Evolutionary conservation across 1,140 invertebrate genomes (phyloP).

Genomic region (Bombus superbus): DNA sequence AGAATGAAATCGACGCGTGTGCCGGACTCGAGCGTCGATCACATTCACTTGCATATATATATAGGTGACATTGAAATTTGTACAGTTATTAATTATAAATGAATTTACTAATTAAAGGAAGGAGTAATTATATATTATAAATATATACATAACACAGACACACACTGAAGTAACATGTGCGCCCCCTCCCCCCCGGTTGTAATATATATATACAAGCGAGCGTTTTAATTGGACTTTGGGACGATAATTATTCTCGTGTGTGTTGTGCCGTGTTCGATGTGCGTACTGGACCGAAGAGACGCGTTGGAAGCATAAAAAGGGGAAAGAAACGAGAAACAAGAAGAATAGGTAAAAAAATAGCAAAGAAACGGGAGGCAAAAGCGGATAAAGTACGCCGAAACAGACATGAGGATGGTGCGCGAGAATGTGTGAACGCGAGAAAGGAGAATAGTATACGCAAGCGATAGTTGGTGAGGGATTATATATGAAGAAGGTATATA

Average conservation of each 20-base stretch:
- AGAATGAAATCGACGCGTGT: conserved; percentile 64
- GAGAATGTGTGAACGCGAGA: conserved; percentile 20
- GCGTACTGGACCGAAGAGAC: conserved; percentile 39
- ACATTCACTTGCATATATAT: conserved; percentile 77
- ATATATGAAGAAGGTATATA: conserved; percentile 3
- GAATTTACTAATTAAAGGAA: conserved; percentile 81
- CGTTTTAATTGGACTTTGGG: conserved; percentile 61
- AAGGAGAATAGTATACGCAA: conserved; percentile 26
- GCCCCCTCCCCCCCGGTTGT: conserved; percentile 68
- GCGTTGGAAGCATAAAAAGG: conserved; percentile 3
- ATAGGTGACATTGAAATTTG: conserved; percentile 83
- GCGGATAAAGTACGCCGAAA: background rate
- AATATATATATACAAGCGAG: conserved; percentile 61
- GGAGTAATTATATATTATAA: conserved; percentile 78
- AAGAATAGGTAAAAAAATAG: background rate
- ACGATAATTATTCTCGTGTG: conserved; percentile 59
- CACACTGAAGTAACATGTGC: conserved; percentile 70
- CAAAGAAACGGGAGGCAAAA: background rate
- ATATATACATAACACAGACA: conserved; percentile 58
- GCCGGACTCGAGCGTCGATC: conserved; percentile 75
- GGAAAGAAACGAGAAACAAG: background rate
- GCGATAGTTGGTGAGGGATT: conserved; percentile 48
- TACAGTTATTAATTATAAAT: conserved; percentile 83
- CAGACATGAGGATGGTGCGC: background rate
- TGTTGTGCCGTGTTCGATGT: conserved; percentile 50